Evolutionary conservation across 2,797 vertebrate genomes (phyloP), one percentile per base, ranked within the genome.

Genomic region (Acipenser oxyrinchus): DNA sequence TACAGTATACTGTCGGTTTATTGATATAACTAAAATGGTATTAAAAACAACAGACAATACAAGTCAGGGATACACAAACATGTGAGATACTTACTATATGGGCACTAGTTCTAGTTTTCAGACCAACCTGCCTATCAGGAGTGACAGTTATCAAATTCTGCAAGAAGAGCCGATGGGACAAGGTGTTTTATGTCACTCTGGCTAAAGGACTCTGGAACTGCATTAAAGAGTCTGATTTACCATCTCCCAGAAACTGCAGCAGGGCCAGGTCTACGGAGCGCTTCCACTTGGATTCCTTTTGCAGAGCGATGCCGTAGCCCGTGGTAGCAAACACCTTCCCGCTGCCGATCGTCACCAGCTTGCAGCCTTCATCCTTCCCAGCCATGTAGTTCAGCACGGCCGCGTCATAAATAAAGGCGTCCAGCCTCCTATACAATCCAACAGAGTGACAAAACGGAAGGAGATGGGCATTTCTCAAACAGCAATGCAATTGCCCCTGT

Each of bases 311-410:
- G 80, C 97, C 97, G 0, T 99, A 99, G 69, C 97, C 97, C 0
- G 97, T 99, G 77, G 96, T 96, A 74, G 96, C 96, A 11, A 99
- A 99, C 74, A 99, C 97, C 80, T 99, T 99, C 63, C 96, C 96
- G 0, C 94, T 96, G 80, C 96, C 96, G 0, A 99, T 99, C 80
- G 96, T 99, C 79, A 99, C 96, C 85, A 99, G 88, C 80, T 98
- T 99, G 85, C 96, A 99, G 68, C 96, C 96, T 74, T 98, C 96
- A 0, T 99, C 96, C 77, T 99, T 99, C 68, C 96, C 94, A 0
- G 96, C 96, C 96, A 99, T 99, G 89, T 99, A 99, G 89, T 99
- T 99, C 75, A 99, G 88, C 75, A 99, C 96, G 0, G 96, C 96
- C 0, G 95, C 96, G 0, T 98, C 96, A 0, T 98, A 98, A 86